Evolutionary conservation across 2,888 invertebrate genomes (phyloP), one percentile per base, ranked within the genome.

Genomic region (Philhelius pedissequus): DNA sequence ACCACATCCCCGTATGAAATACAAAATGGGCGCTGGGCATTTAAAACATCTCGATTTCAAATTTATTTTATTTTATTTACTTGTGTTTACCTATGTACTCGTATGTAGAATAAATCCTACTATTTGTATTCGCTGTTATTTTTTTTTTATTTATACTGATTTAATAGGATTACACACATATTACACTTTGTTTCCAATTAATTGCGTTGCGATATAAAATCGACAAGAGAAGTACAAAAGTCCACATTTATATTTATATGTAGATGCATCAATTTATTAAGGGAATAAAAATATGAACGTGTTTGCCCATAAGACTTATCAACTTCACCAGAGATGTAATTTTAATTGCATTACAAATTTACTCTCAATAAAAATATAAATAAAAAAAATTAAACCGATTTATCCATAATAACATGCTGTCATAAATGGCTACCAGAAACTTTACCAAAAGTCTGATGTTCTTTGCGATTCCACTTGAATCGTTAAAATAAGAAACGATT

Each of bases 151-250:
- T 69, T 38, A 74, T 66, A 48, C 40, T 62, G 43, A 50, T 74
- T 79, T 50, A 56, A 40, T 79, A 43, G 74, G 79, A 83, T 83
- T 83, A 83, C 68, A 74, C 58, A 78, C 64, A 64, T 83, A 79
- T 83, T 83, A 70, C 64, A 74, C 43, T 32, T 30, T 68, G 54
- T 78, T 83, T 83, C 64, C 83, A 74, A 83, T 83, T 83, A 79
- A 83, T 79, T 83, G 83, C 73, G 43, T 43, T 40, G 35, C 52
- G 32, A 76, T 81, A 48, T 35, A 58, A 48, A 60, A 54, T 27
- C 45, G 30, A 22, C 32, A 35, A n/a, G 22, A 50, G 4, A 25
- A 25, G 11, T 8, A 30, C 15, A 9, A 25, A 45, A 13, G 1
- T 15, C 9, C 27, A 25, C 9, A 40, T 38, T 35, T 32, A 20